Evolutionary conservation across 2,797 vertebrate genomes (phyloP), one percentile per base, ranked within the genome.

Genomic region (Lepilemur septentrionalis): DNA sequence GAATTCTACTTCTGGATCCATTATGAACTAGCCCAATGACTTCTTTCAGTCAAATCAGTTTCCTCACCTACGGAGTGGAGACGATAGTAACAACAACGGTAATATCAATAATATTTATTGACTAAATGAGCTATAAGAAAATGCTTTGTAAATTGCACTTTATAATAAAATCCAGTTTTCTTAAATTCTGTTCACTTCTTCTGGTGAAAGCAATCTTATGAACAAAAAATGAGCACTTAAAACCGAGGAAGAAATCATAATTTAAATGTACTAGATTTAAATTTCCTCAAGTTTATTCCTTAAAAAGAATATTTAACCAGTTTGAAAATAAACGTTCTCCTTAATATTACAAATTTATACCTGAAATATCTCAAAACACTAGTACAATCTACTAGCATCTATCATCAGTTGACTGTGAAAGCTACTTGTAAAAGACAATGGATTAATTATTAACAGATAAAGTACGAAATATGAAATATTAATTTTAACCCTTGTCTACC

Each of bases 271-370:
- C n/a, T 50, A 22, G 50, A 79, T 75, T 15, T 95, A 78, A 94
- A 89, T 83, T 89, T 89, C 61, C 17, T 89, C 22, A 55, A 70
- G 6, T 84, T 75, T 59, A 92, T 30, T 65, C 30, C 52, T 94
- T 93, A 89, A 82, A 82, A 78, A 92, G 89, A 79, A 43, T 75
- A 95, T 30, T 48, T 63, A 70, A 73, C 50, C 81, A 95, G 35
- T 83, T 93, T 75, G 41, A 70, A 70, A 94, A 22, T 32, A 94
- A 95, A 28, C 52, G 81, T 43, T 30, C 11, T 14, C 12, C 15
- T 91, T 76, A 82, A 20, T 32, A 79, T 52, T 61, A 28, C 73
- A 93, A 87, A 76, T 63, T 69, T 90, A 92, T 11, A 70, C 17
- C 13, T 65, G 52, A 92, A 93, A 95, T 89, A 92, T 28, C 43